Evolutionary conservation across 53 echinoderm and acorn worm genomes (phyloP).

Genomic region (Holothuria scabra): DNA sequence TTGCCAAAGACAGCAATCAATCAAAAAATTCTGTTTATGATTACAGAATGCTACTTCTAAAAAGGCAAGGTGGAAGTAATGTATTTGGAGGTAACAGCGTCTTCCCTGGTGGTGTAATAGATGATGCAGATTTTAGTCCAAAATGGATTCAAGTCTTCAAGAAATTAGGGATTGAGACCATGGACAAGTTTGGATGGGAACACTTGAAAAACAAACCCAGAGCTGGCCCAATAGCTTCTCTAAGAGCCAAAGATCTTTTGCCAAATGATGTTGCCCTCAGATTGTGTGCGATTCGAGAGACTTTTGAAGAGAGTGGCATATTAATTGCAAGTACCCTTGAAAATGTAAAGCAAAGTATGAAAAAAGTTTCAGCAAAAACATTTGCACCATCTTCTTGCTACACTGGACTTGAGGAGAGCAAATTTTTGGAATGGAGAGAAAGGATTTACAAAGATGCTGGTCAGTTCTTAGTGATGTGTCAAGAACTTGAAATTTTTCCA

Average conservation of each 20-base stretch:
- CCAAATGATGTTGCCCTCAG: constrained; percentile 83
- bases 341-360: neutral
- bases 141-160: constrained; percentile 81
- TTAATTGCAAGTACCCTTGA: constrained; percentile 50
- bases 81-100: constrained; percentile 42
- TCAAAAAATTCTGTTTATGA: neutral
- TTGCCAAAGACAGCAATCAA: constrained; percentile 38
- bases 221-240: neutral
- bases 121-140: constrained; percentile 77
- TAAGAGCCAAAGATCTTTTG: constrained; percentile 17
- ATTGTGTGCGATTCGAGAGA: constrained; percentile 89
- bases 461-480: constrained; percentile 71
- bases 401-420: too few relatives aligned
- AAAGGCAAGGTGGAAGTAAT: constrained; percentile 15
- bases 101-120: constrained; percentile 85
- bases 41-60: constrained; percentile 3
- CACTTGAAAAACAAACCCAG: neutral
- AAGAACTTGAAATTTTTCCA: constrained; percentile 61
- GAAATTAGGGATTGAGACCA: constrained; percentile 54
- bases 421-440: constrained; percentile 64
- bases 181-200: neutral
- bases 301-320: constrained; percentile 87
- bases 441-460: constrained; percentile 66
- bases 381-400: too few relatives aligned
- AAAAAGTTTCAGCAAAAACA: neutral